phyloP scores from a whole-genome alignment of 2,888 invertebrate species.

The Ferrisia virgata region DNA sequence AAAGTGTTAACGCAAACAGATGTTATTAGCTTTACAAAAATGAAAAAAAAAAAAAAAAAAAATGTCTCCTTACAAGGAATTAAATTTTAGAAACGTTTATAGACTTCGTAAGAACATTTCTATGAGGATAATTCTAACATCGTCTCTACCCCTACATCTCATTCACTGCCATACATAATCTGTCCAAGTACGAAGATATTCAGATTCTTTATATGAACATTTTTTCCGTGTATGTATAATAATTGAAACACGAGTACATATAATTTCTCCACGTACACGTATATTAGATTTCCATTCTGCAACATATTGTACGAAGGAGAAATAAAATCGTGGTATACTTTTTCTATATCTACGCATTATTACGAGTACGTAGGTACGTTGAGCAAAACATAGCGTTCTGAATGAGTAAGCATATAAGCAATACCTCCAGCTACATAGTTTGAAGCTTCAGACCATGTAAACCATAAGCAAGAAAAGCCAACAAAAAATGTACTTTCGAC shows the following conservation, averaged over 20 bases:
- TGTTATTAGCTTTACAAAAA: background rate
- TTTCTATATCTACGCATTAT: background rate
- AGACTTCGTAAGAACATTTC: too few relatives aligned
- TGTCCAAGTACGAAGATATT: too few relatives aligned
- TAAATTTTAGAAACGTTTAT: background rate
- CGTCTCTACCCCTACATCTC: too few relatives aligned
- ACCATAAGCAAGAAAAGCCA: background rate
- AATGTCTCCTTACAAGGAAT: background rate
- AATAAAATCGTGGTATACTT: background rate
- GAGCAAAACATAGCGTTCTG: background rate
- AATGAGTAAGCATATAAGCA: background rate
- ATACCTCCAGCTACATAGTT: conserved; percentile 19
- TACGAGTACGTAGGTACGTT: background rate
- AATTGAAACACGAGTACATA: background rate
- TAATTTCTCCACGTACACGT: background rate
- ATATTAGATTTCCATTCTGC: background rate
- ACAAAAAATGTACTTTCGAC: conserved; percentile 36
- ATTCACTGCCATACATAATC: too few relatives aligned
- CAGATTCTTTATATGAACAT: too few relatives aligned
- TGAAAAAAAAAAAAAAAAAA: too few relatives aligned
- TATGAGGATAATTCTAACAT: too few relatives aligned
- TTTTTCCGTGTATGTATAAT: too few relatives aligned
- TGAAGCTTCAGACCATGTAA: conserved; percentile 23
- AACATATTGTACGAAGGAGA: background rate
- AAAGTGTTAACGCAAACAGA: background rate